Base-by-base conservation (phyloP, 2,797 vertebrate species). In the Silurus aristotelis region DNA sequence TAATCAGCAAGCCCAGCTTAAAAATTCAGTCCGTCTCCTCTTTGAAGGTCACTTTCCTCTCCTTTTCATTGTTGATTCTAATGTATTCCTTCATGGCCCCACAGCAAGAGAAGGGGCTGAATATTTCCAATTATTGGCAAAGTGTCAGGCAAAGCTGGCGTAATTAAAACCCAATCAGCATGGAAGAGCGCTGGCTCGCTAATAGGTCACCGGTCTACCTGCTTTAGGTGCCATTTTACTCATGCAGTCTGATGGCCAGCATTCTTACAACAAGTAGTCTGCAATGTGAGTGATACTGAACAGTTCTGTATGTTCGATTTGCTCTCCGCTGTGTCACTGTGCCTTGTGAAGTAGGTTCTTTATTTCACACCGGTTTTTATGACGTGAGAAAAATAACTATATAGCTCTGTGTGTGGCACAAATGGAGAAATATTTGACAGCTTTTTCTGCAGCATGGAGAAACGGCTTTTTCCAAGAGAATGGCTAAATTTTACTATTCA, bases 51-150 rank as follows among this genome's bases (percentile, higher is more conserved):
- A 90, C 87, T 61, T 85, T 83, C 70, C 83, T 60, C 20, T 81
- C 67, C 77, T 82, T 87, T 87, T 88, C 76, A 79, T 87, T 82
- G 88, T 85, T 80, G 86, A 88, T 87, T 90, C 66, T 88, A 91
- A 91, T 91, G 88, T 89, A 89, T 89, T 91, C 85, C 82, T 90
- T 89, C 84, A 82, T 60, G n/a, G 72, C 76, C 83, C 84, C 79
- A 46, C 81, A 87, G 91, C 87, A 87, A 83, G 71, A 66, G 87
- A 89, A 83, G 73, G 72, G 78, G 72, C 82, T 86, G 87, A 90
- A 90, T 90, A 90, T 89, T 91, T 90, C 89, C 87, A 88, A 90
- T 90, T 90, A 91, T 91, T 89, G 89, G 89, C 85, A 90, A 90
- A 90, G 88, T 90, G 87, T 90, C 87, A 90, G 82, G 76, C 84